Base-by-base conservation (phyloP, 2,113 vertebrate species). In the Oncorhynchus kisutch region DNA sequence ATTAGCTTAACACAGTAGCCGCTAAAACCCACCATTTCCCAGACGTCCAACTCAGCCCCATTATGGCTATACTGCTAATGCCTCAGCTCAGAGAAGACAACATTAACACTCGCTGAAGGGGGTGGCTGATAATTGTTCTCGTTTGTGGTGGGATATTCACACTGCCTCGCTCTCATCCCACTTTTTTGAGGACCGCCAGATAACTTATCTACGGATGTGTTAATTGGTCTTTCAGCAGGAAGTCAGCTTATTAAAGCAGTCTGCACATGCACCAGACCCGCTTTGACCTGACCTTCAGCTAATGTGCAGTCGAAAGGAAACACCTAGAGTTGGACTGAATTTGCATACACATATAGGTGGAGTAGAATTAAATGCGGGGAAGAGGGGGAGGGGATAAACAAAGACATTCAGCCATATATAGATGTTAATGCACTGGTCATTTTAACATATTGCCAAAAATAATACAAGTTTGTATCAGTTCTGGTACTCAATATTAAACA, bases 401-500 rank as follows among this genome's bases (percentile, higher is more conserved):
- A 82, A 24, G 59, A 24, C 20, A 22, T 13, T 62, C 59, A 62
- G n/a, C n/a, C 59, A n/a, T 60, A 22, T 60, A 5, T 14, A 12
- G 14, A n/a, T 22, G 18, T 9, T 60, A 60, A n/a, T 60, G 59
- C 14, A 22, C 12, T 64, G 68, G 62, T 59, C 66, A 22, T 20
- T 64, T 74, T 57, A 67, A 64, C 64, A 70, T 8, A 70, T 0
- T 72, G 79, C 80, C 71, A 39, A 39, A 39, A 39, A 67, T 39
- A 29, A 29, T 31, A 16, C 9, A 34, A 7, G 2, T 31, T 67
- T 5, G 3, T 16, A 8, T 29, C 66, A 20, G 31, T 71, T 81
- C 39, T 83, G 80, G 78, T 85, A 80, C 87, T 89, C 89, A 8
- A 88, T 90, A 87, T 87, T 82, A 86, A 87, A 82, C 87, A 82